Conservation (phyloP, 1,140 invertebrate genomes). For the Hormaphis cornu region DNA sequence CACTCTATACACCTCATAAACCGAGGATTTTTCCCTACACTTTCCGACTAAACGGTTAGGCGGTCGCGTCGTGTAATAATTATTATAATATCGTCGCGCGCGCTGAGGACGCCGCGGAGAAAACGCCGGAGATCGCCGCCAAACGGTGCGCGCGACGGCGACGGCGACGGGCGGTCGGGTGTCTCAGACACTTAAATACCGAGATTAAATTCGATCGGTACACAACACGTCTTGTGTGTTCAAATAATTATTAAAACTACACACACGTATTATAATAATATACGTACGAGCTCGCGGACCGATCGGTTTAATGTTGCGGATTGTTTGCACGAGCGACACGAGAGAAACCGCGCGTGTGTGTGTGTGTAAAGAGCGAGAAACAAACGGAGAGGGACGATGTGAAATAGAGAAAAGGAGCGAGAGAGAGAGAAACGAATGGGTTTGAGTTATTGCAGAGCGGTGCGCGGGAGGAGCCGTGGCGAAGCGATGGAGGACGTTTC, state of each 20-base stretch:
- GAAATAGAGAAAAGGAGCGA: background rate
- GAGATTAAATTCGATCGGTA: slow-evolving; percentile 30
- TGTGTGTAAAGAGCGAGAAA: background rate
- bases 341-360: background rate
- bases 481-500: slow-evolving; percentile 32
- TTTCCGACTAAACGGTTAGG: too few relatives aligned
- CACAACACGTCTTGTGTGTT: slow-evolving; percentile 26
- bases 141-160: too few relatives aligned
- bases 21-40: too few relatives aligned
- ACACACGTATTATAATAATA: too few relatives aligned
- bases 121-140: too few relatives aligned
- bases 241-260: slow-evolving; percentile 30
- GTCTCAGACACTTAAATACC: slow-evolving; percentile 16
- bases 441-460: slow-evolving; percentile 30
- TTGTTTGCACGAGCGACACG: slow-evolving; percentile 4
- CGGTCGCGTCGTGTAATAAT: too few relatives aligned
- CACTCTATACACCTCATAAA: too few relatives aligned
- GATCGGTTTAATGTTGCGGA: slow-evolving; percentile 27
- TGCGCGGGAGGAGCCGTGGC: slow-evolving; percentile 15
- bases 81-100: too few relatives aligned
- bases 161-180: background rate
- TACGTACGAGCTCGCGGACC: too few relatives aligned
- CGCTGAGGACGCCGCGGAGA: too few relatives aligned
- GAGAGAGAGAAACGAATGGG: slow-evolving; percentile 25
- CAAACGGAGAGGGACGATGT: background rate